Evolutionary conservation across 2,113 vertebrate species (phyloP), one percentile per base, ranked within the genome.

Genomic region (Vulpes ferrilata): DNA sequence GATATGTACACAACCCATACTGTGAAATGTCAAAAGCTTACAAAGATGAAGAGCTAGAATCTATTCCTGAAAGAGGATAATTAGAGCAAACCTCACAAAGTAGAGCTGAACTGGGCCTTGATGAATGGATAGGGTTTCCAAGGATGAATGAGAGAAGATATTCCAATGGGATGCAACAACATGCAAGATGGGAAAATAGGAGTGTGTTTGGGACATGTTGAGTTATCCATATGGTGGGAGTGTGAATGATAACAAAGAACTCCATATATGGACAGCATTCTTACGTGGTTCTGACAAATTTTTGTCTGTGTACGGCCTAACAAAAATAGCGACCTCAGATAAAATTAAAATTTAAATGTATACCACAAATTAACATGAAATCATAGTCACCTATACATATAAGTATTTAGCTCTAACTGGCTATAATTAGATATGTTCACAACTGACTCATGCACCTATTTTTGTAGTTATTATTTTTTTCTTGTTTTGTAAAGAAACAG

Each of bases 31-130:
- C 51, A 19, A 23, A 65, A 48, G 13, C 84, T 76, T 80, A 60
- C 20, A 51, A 71, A 84, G 32, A 82, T 73, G 55, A 97, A 82
- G 30, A 93, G 69, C 89, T 86, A n/a, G 48, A 96, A 51, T 59
- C 16, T 53, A 55, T 69, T 95, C 85, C 59, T 78, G 74, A 84
- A n/a, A 32, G 9, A 85, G 87, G 20, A 94, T 12, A 89, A 67
- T 53, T 85, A 73, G 19, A 88, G 27, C 2, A 60, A 35, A 3
- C 7, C 30, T 55, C 5, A 69, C 19, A 51, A 85, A 73, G 55
- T 30, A 65, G 80, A 5, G 3, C 59, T 83, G 74, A 84, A 30
- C 12, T 53, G 15, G 9, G 11, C 10, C 35, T 84, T 88, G 59
- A 59, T 57, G 62, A 79, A 85, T 62, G 30, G 5, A 11, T 53